Conservation (phyloP, 1,140 invertebrate species). For the Limonius californicus region DNA sequence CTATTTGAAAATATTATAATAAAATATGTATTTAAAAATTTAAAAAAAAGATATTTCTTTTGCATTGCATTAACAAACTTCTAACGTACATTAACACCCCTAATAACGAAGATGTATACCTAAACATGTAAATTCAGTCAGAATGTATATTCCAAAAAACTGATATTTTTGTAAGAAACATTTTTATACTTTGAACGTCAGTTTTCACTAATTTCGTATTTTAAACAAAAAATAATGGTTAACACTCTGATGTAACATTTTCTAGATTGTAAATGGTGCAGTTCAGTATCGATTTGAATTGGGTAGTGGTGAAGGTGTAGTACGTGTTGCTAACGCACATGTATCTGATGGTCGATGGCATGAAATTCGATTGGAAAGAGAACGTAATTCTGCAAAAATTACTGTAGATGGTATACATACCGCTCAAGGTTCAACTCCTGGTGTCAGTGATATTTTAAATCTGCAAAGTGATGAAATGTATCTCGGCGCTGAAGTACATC, state of each 20-base stretch:
- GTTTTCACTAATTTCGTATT: not conserved
- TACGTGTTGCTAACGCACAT: slow-evolving; percentile 67
- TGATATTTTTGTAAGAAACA: too few species aligned
- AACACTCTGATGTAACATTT: slow-evolving; percentile 25
- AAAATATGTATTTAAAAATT: too few species aligned
- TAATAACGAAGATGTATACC: too few species aligned
- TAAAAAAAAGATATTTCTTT: too few species aligned
- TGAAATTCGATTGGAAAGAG: slow-evolving; percentile 74
- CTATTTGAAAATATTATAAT: too few species aligned
- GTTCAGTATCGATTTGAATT: slow-evolving; percentile 88
- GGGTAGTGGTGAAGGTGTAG: slow-evolving; percentile 85
- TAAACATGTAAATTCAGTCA: too few species aligned
- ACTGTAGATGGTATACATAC: slow-evolving; percentile 74
- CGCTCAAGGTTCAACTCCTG: slow-evolving; percentile 75
- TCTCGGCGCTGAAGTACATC: slow-evolving; percentile 77
- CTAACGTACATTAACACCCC: too few species aligned
- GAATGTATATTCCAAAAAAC: too few species aligned
- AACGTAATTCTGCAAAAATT: slow-evolving; percentile 72
- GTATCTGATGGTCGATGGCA: slow-evolving; percentile 91
- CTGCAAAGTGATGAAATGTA: slow-evolving; percentile 81
- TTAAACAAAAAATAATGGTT: not conserved
- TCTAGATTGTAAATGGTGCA: slow-evolving; percentile 69
- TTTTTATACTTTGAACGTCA: too few species aligned
- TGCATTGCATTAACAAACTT: too few species aligned
- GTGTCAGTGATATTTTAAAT: slow-evolving; percentile 79